A percentile compares a stretch with the other conserved stretches of the same genome.
Conservation (phyloP, 1,140 invertebrate species). For the Drosophila arizonae region DNA sequence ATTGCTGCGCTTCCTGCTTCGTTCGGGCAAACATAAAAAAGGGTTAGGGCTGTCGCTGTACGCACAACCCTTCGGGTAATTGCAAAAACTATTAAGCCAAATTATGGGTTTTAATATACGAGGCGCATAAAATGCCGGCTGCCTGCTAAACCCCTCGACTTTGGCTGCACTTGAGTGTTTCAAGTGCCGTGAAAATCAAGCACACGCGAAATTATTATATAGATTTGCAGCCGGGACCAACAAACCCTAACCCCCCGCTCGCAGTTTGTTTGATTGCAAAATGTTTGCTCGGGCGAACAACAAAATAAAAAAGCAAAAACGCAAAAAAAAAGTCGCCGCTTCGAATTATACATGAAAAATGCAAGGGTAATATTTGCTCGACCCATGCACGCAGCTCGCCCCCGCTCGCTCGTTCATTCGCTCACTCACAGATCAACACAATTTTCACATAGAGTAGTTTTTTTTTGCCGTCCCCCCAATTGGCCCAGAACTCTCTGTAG, state of each 20-base stretch:
- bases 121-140: slow-evolving; percentile 46
- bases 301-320: slow-evolving; percentile 7
- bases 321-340: slow-evolving; percentile 22
- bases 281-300: slow-evolving; percentile 50
- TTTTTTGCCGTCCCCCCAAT: slow-evolving; percentile 20
- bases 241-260: not conserved
- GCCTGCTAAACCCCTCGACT: not conserved
- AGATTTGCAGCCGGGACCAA: slow-evolving; percentile 47
- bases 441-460: slow-evolving; percentile 21
- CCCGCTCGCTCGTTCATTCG: not conserved
- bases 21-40: slow-evolving; percentile 5
- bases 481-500: slow-evolving; percentile 36
- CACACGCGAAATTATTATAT: slow-evolving; percentile 79
- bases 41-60: slow-evolving; percentile 33
- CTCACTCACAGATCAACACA: slow-evolving; percentile 25
- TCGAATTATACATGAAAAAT: slow-evolving; percentile 56
- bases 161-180: slow-evolving; percentile 62
- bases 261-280: slow-evolving; percentile 56
- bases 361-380: slow-evolving; percentile 73
- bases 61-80: slow-evolving; percentile 66
- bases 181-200: slow-evolving; percentile 76
- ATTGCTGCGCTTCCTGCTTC: slow-evolving; percentile 45
- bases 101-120: slow-evolving; percentile 80
- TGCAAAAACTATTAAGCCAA: slow-evolving; percentile 81
- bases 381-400: slow-evolving; percentile 13